phyloP scores from a whole-genome alignment of 2,888 invertebrate species.

The Eilema sororculum region DNA sequence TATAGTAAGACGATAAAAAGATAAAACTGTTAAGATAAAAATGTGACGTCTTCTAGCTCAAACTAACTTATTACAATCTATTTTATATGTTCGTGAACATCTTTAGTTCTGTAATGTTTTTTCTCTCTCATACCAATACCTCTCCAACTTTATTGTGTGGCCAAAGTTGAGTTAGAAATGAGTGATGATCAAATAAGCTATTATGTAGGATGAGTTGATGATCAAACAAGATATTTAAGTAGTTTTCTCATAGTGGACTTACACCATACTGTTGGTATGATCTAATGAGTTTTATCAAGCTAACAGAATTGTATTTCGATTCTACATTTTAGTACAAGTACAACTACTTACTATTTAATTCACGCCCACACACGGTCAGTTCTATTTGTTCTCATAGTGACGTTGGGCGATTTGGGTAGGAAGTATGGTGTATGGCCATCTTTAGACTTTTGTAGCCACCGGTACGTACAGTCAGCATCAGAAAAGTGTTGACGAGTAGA shows the following conservation, averaged over 20 bases:
- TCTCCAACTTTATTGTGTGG: neutral
- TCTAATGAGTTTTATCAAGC: neutral
- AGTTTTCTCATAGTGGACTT: neutral
- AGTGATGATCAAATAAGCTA: neutral
- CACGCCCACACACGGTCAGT: neutral
- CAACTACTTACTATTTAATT: too few relatives aligned
- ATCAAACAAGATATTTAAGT: neutral
- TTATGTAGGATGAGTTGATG: too few relatives aligned
- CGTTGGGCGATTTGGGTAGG: neutral
- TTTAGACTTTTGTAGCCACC: neutral
- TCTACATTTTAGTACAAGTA: neutral
- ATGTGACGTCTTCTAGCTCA: constrained; percentile 38
- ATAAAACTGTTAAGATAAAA: constrained; percentile 20
- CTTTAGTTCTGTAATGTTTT: neutral
- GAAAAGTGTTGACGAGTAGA: too few relatives aligned
- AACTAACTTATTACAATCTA: constrained; percentile 30
- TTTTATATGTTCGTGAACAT: neutral
- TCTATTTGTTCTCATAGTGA: neutral
- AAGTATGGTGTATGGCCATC: neutral
- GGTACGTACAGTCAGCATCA: neutral
- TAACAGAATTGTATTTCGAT: neutral
- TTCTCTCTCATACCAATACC: neutral
- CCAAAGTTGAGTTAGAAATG: neutral
- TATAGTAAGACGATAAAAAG: constrained; percentile 6
- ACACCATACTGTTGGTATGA: neutral